Evolutionary conservation across 2,888 invertebrate genomes (phyloP).

Genomic region (Tiliacea citrago): DNA sequence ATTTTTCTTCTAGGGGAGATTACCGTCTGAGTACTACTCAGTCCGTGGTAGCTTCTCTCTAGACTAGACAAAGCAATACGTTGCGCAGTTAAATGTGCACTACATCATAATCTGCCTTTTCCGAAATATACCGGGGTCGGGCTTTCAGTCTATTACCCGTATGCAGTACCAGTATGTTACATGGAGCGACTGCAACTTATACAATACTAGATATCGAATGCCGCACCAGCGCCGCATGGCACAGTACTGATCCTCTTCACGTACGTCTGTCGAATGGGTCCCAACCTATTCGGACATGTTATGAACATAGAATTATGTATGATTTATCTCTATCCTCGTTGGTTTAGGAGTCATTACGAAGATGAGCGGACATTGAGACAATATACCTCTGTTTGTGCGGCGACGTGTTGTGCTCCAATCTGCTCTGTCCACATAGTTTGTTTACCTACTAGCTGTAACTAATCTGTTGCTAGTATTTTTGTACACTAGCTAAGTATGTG

Average conservation of each 20-base stretch:
- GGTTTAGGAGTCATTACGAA: constrained; percentile 20
- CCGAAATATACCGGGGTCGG: neutral
- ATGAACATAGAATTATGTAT: neutral
- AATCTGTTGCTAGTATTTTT: constrained; percentile 7
- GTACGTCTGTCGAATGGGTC: neutral
- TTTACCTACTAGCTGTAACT: neutral
- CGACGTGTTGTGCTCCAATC: constrained; percentile 28
- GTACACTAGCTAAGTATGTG: neutral
- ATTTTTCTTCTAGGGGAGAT: too few relatives aligned
- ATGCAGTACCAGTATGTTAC: neutral
- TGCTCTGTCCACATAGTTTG: constrained; percentile 40
- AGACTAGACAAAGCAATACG: neutral
- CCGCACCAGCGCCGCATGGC: too few relatives aligned
- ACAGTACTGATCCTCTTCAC: neutral
- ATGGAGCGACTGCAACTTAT: neutral
- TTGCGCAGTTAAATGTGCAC: neutral
- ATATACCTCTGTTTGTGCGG: neutral
- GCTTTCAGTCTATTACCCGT: neutral
- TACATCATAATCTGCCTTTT: neutral
- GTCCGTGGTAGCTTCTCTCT: neutral
- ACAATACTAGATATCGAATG: neutral
- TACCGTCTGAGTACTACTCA: too few relatives aligned
- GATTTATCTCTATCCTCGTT: neutral
- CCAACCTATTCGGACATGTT: neutral
- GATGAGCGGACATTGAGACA: constrained; percentile 37